phyloP scores from a whole-genome alignment of 2,888 invertebrate species.

The Dorcus parallelipipedus region DNA sequence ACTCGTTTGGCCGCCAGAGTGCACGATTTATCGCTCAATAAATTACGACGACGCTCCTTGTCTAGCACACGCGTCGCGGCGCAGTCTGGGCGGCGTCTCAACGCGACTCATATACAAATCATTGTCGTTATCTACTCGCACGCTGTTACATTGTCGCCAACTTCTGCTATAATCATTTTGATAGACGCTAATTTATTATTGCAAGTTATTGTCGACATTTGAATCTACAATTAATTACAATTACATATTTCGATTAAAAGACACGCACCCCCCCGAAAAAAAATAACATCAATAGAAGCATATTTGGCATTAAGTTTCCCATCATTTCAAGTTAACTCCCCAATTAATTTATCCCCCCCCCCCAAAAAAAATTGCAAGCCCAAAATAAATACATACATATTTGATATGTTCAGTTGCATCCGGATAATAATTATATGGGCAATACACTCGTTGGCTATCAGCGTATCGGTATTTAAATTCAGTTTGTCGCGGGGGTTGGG shows the following conservation, averaged over 20 bases:
- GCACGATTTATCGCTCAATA: slow-evolving; percentile 51
- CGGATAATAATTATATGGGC: slow-evolving; percentile 25
- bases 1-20: slow-evolving; percentile 49
- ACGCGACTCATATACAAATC: slow-evolving; percentile 39
- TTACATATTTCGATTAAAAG: no score
- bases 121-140: slow-evolving; percentile 39
- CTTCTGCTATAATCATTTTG: slow-evolving; percentile 42
- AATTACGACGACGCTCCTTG: slow-evolving; percentile 45
- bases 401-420: slow-evolving; percentile 19
- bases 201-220: slow-evolving; percentile 6
- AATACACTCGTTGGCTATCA: slow-evolving; percentile 22
- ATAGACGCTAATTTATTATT: slow-evolving; percentile 42
- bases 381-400: slow-evolving; percentile 19
- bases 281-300: no score
- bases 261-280: no score
- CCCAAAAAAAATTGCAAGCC: no score
- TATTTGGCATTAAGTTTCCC: no score
- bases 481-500: slow-evolving; percentile 21
- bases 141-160: slow-evolving; percentile 39
- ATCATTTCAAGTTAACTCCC: no score
- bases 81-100: slow-evolving; percentile 22
- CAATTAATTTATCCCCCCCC: no score
- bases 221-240: no score
- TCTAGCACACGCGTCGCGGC: slow-evolving; percentile 35
- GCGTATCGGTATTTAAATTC: slow-evolving; percentile 29